phyloP scores from a whole-genome alignment of 1,140 invertebrate genomes.

The Rhopalosiphum padi region DNA sequence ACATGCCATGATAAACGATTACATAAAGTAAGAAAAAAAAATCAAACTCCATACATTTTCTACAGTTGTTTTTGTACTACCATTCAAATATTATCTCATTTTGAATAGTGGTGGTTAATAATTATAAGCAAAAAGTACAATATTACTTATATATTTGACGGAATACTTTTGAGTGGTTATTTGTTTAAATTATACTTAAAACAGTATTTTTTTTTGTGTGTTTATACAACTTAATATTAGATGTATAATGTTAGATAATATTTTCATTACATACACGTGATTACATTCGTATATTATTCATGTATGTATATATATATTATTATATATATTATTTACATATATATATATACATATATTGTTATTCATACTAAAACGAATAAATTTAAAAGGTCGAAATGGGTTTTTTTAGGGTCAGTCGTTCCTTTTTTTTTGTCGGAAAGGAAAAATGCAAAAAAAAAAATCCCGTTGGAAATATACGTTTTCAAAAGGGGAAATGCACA shows the following conservation, averaged over 20 bases:
- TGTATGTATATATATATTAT: not conserved
- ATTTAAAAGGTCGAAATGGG: slow-evolving; percentile 30
- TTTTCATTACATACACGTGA: slow-evolving; percentile 26
- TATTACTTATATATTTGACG: not conserved
- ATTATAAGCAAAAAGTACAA: not conserved
- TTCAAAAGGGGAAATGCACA: slow-evolving; percentile 8
- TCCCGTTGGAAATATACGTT: slow-evolving; percentile 5
- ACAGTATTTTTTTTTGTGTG: not conserved
- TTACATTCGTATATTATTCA: slow-evolving; percentile 17
- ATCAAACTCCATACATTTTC: too few relatives aligned
- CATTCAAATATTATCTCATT: too few relatives aligned
- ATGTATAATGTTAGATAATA: not conserved
- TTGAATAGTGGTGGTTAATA: not conserved
- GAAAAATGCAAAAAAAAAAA: slow-evolving; percentile 49
- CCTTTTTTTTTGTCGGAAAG: slow-evolving; percentile 7
- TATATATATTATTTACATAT: too few relatives aligned
- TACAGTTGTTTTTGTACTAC: too few relatives aligned
- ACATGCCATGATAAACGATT: too few relatives aligned
- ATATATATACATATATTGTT: not conserved
- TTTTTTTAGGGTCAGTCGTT: slow-evolving; percentile 35
- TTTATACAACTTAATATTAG: not conserved
- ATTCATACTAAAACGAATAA: slow-evolving; percentile 20
- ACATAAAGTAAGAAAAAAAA: too few relatives aligned
- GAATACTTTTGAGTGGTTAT: not conserved
- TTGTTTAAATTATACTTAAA: slow-evolving; percentile 26